Percentiles rank a stretch among this genome's conserved stretches.
phyloP scores from a whole-genome alignment of 2,888 invertebrate genomes.

The Lasioglossum oenotherae region DNA sequence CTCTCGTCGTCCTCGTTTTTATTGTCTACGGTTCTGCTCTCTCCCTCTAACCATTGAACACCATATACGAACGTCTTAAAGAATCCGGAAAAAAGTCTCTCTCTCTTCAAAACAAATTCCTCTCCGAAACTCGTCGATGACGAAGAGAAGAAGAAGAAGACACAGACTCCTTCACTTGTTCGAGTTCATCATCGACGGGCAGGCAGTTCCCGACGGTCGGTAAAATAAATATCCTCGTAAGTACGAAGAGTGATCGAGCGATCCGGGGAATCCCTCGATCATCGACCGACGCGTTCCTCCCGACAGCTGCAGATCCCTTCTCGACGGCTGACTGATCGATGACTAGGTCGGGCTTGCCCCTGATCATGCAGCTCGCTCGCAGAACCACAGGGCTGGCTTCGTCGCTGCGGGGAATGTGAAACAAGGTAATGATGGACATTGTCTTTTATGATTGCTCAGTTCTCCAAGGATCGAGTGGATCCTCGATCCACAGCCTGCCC shows the following conservation, averaged over 20 bases:
- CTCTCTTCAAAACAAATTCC: background rate
- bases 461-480: background rate
- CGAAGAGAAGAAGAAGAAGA: too few relatives aligned
- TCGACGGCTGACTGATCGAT: slow-evolving; percentile 53
- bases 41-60: slow-evolving; percentile 10
- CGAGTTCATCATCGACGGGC: background rate
- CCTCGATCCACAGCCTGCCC: slow-evolving; percentile 1
- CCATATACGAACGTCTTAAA: background rate
- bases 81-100: background rate
- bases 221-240: slow-evolving; percentile 48
- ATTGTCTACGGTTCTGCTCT: slow-evolving; percentile 67
- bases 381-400: slow-evolving; percentile 3
- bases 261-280: background rate
- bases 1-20: slow-evolving; percentile 60
- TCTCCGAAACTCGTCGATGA: background rate
- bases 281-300: slow-evolving; percentile 27
- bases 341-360: slow-evolving; percentile 60
- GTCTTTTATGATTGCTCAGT: background rate
- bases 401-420: slow-evolving; percentile 7
- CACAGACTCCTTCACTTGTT: background rate
- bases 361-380: slow-evolving; percentile 52
- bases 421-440: background rate
- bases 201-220: background rate
- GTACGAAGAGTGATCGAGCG: slow-evolving; percentile 54
- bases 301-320: slow-evolving; percentile 39